Evolutionary conservation across 1,140 invertebrate genomes (phyloP), one percentile per base, ranked within the genome.

Genomic region (Tribolium madens): DNA sequence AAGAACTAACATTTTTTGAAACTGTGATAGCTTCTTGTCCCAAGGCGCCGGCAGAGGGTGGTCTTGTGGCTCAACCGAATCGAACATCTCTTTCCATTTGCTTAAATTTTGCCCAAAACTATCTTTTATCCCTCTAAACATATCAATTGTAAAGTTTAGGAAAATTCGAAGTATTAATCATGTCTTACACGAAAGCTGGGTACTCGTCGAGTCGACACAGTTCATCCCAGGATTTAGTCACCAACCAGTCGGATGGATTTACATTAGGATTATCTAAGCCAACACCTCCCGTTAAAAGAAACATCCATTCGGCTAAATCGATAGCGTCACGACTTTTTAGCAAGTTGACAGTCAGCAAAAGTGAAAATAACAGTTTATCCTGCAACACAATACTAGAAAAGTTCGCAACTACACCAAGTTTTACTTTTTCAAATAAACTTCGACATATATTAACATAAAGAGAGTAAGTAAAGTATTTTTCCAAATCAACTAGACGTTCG

Each of bases 341-440:
- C 75, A 98, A 87, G 84, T 97, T 98, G 13, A 96, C 88, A 64
- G 91, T 91, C 53, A 99, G 88, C 76, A 98, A 84, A 76, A 98
- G 87, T 0, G 96, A 97, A 87, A 98, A 98, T 10, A 98, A 88
- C 15, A 98, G 86, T 87, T 98, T 96, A 86, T 96, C 94, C 90
- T 93, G 52, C 3, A 82, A 81, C 9, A 64, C 10, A 13, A 47
- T 47, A 70, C 75, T 7, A 3, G 10, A 76, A 46, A 52, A 52
- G 10, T 47, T 47, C 3, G 18, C 33, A 47, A 68, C 21, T 80
- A 4, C 7, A 36, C 53, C 15, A 52, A 69, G 12, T 14, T n/a
- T 88, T 87, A 92, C 95, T 89, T 97, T 97, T 87, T 98, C 97
- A 88, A 98, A 98, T 5, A 99, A 87, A 78, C 96, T 98, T 82